Evolutionary conservation across 2,113 vertebrate species (phyloP), one percentile per base, ranked within the genome.

Genomic region (Odontophorus gujanensis): DNA sequence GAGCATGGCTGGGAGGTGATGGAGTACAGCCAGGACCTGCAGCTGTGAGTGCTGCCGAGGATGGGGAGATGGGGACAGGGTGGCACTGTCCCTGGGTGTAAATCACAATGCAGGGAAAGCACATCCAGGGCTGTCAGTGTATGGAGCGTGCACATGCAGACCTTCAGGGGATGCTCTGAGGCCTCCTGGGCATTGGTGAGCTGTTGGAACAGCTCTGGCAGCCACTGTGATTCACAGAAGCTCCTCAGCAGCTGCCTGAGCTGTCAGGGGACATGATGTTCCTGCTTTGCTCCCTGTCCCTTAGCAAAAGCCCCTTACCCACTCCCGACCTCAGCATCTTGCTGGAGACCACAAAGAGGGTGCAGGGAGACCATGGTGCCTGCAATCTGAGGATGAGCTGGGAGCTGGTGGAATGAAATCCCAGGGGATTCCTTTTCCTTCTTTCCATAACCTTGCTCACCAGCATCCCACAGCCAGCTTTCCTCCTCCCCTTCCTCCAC

Each of bases 251-350:
- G 66, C 71, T 63, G 47, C 65, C 51, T 26, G 62, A 40, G 78
- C 59, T 40, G 7, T 3, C 1, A 4, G 34, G 53, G 82, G 61
- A 67, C 6, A 1, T 2, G 0, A 2, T 25, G 45, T 48, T 78
- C 83, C 53, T 36, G 51, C 58, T 59, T 3, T 6, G 24, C n/a
- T 88, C 53, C 38, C 34, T 11, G 72, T 81, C 9, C 38, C 38
- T 38, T 72, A 17, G 24, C n/a, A 45, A 51, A 51, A 40, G 15
- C 43, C 45, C 10, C 9, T 48, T 45, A 12, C 14, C 53, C 19
- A 11, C 30, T 38, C 36, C 9, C 36, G 66, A 34, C 68, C 88
- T 42, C 59, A 77, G 87, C n/a, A 61, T 11, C 65, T 38, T 25
- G 12, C 32, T 48, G 78, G 40, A 86, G 48, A n/a, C 81, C 38